These are phyloP conservation scores for Rhynchonema sp. DNA, from an alignment of 2,888 invertebrate genomes.

Conservation along the genomic window DNA sequence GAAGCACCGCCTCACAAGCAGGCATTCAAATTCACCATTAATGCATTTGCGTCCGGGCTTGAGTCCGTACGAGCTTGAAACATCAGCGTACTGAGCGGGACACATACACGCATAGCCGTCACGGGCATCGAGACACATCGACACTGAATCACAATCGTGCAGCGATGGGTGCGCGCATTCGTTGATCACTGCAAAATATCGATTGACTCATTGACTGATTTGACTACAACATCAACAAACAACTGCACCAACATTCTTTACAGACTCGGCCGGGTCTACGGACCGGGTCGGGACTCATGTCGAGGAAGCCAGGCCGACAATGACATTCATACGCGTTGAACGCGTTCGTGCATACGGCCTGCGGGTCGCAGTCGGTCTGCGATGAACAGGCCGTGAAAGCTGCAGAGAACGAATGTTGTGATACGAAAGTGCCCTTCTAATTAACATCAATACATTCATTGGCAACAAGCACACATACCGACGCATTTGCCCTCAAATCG, in stretches of 20 bases:
- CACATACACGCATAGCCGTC: conserved; percentile 23
- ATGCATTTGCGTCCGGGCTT: conserved; percentile 23
- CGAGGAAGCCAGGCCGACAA: conserved; percentile 21
- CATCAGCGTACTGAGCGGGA: conserved; percentile 20
- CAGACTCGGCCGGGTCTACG: conserved; percentile 6
- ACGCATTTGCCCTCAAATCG: conserved; percentile 18
- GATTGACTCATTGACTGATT: background rate
- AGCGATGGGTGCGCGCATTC: conserved; percentile 22
- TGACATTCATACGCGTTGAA: conserved; percentile 24
- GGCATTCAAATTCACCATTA: conserved; percentile 17
- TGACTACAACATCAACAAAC: background rate
- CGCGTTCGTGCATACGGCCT: conserved; percentile 24
- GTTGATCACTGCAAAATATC: conserved; percentile 20
- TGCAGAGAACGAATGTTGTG: conserved; percentile 3
- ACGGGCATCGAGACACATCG: conserved; percentile 24
- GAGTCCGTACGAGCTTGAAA: conserved; percentile 18
- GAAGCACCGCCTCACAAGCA: too few relatives aligned
- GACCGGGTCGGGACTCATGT: conserved; percentile 20
- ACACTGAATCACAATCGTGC: conserved; percentile 21
- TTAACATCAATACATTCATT: background rate
- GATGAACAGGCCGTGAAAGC: conserved; percentile 19
- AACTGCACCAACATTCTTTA: conserved; percentile 20
- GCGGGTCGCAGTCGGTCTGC: conserved; percentile 16
- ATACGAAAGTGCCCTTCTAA: background rate
- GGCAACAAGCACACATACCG: too few relatives aligned